phyloP scores from a whole-genome alignment of 2,888 invertebrate genomes.

The Aricia artaxerxes region DNA sequence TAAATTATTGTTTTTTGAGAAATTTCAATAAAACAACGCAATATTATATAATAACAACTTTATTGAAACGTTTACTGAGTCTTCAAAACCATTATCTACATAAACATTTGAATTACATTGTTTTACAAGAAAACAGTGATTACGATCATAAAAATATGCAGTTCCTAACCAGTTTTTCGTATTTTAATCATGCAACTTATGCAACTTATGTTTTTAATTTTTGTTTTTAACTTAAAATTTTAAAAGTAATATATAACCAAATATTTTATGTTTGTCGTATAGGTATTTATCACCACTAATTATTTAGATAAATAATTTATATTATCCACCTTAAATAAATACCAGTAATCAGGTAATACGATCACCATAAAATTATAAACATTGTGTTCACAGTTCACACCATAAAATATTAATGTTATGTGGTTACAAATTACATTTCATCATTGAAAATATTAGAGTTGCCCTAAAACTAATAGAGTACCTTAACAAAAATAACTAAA shows the following conservation, averaged over 20 bases:
- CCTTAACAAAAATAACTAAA: not conserved
- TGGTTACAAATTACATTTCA: no score
- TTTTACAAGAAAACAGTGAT: not conserved
- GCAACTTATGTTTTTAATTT: not conserved
- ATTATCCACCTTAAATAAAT: no score
- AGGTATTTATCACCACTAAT: no score
- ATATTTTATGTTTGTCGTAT: not conserved
- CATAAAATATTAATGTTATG: no score
- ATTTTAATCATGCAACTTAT: not conserved
- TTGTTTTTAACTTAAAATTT: not conserved
- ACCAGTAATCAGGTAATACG: no score
- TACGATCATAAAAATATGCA: not conserved
- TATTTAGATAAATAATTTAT: no score
- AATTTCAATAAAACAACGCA: not conserved
- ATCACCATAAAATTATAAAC: no score
- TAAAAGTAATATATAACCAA: not conserved
- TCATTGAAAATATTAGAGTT: not conserved
- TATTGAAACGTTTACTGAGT: not conserved
- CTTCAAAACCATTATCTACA: not conserved
- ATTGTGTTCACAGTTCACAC: no score
- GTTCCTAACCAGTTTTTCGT: not conserved
- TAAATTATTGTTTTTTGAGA: no score
- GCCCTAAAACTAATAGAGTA: not conserved
- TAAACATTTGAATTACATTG: not conserved
- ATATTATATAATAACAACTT: slow-evolving; percentile 5